phyloP scores from a whole-genome alignment of 2,797 vertebrate species.

The Melanotaenia trifasciata region DNA sequence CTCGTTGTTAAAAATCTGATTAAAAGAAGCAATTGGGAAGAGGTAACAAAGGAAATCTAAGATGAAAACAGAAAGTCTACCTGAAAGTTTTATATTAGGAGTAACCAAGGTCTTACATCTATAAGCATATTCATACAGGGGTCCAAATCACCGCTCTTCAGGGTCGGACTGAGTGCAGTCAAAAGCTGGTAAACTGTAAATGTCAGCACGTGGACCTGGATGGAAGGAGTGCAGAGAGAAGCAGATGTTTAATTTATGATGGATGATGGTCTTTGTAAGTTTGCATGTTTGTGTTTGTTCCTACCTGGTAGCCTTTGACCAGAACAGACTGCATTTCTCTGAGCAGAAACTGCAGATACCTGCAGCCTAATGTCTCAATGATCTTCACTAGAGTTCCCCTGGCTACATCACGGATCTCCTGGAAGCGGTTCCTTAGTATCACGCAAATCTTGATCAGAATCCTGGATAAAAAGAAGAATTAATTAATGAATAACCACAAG shows the following conservation, averaged over 20 bases:
- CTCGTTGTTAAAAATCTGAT: conserved; percentile 95
- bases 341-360: conserved; percentile 91
- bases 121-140: conserved; percentile 91
- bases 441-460: conserved; percentile 94
- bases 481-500: not conserved
- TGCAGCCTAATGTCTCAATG: conserved; percentile 88
- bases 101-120: conserved; percentile 80
- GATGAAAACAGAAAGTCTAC: not conserved
- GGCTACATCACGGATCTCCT: conserved; percentile 94
- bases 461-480: conserved; percentile 70
- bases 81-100: not conserved
- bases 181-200: conserved; percentile 93
- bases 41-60: not conserved
- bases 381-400: conserved; percentile 94
- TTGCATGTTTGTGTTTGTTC: not conserved
- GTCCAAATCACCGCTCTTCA: conserved; percentile 92
- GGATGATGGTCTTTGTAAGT: not conserved
- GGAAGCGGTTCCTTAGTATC: conserved; percentile 92
- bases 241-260: not conserved
- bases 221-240: conserved; percentile 3
- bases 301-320: conserved; percentile 96
- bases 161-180: conserved; percentile 82
- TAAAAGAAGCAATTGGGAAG: not conserved
- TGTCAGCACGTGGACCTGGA: conserved; percentile 94
- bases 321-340: conserved; percentile 91